Conservation (phyloP, 2,113 vertebrate genomes). For the Glaucidium brasilianum region DNA sequence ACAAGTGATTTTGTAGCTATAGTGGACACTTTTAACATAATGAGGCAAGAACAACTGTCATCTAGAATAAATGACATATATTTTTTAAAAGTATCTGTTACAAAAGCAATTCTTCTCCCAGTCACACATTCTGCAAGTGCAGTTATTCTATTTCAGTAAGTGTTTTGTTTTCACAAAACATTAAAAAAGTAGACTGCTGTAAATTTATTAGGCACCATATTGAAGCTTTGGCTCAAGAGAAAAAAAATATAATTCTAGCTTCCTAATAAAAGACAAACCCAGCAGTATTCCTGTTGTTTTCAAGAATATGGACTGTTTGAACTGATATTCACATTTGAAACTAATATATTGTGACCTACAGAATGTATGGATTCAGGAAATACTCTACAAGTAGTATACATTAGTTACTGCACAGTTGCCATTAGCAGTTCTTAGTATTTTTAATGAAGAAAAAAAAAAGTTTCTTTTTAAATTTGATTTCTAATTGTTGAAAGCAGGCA, state of each 20-base stretch:
- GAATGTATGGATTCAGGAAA: background rate
- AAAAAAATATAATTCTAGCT: background rate
- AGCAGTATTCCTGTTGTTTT: background rate
- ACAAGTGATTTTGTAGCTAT: background rate
- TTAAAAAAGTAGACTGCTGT: background rate
- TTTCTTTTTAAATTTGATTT: background rate
- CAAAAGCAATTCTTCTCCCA: background rate
- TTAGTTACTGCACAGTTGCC: background rate
- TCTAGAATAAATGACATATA: background rate
- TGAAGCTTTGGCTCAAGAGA: background rate
- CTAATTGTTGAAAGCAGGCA: background rate
- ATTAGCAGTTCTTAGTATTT: background rate
- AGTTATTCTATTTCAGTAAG: background rate
- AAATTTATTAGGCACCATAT: background rate
- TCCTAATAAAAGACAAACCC: background rate
- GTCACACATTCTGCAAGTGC: background rate
- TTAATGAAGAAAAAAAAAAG: background rate
- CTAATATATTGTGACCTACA: background rate
- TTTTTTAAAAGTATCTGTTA: background rate
- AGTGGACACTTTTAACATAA: background rate
- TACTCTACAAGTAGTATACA: background rate
- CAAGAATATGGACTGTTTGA: background rate
- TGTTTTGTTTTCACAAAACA: background rate
- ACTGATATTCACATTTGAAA: background rate
- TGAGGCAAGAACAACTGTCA: background rate